phyloP scores from a whole-genome alignment of 1,140 invertebrate genomes.

The Aphelinus certus region DNA sequence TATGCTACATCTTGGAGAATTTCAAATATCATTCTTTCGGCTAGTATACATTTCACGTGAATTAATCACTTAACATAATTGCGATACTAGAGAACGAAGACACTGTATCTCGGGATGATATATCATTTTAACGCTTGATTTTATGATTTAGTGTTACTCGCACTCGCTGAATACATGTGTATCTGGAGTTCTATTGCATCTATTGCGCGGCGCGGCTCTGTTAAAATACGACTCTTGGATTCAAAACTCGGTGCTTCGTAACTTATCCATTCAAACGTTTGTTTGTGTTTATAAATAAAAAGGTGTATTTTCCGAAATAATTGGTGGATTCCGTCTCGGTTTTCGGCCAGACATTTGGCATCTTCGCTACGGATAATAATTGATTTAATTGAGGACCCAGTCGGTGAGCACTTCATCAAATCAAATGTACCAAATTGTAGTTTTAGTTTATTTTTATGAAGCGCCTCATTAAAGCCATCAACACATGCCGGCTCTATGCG shows the following conservation, averaged over 20 bases:
- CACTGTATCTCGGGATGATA: no score
- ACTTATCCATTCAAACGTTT: no score
- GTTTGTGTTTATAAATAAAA: slow-evolving; percentile 17
- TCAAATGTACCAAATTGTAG: slow-evolving; percentile 11
- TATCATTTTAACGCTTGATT: no score
- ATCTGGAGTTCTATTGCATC: no score
- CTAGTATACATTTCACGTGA: no score
- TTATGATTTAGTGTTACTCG: no score
- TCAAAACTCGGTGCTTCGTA: no score
- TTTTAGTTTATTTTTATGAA: slow-evolving; percentile 24
- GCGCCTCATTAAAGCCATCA: slow-evolving; percentile 15
- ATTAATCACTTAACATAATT: no score
- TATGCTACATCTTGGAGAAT: no score
- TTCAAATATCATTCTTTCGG: no score
- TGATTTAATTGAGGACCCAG: slow-evolving; percentile 28
- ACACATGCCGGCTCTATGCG: not conserved
- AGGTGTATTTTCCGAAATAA: slow-evolving; percentile 9
- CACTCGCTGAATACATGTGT: no score
- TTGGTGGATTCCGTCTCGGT: slow-evolving; percentile 8
- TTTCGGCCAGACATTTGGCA: slow-evolving; percentile 14
- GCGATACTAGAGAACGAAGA: no score
- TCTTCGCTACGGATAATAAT: not conserved
- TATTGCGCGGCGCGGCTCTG: not conserved
- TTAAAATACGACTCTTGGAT: not conserved
- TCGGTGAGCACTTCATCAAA: slow-evolving; percentile 16